Base-by-base conservation (phyloP, 2,888 invertebrate species). In the Zhuqinia jingwanae region DNA sequence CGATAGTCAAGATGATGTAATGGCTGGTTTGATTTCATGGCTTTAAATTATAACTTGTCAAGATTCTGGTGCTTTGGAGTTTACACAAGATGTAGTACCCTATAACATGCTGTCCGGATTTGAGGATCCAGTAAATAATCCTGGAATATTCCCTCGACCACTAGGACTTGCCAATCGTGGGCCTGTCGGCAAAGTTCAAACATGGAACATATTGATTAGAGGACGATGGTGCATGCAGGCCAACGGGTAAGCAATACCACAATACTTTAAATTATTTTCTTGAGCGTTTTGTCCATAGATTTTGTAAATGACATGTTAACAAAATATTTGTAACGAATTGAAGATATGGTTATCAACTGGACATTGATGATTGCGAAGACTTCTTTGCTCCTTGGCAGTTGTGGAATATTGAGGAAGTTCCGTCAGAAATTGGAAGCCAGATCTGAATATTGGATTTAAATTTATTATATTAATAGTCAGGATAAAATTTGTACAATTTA, bases 91-190 rank as follows among this genome's bases (percentile, higher is more conserved):
- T n/a, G 78, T 77, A 5, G 84, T 86, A 5, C 89, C 89, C 0
- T 89, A 89, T 36, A 89, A 89, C 76, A 77, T 53, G 78, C 60
- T 88, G 0, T 88, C 88, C 1, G 89, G 89, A 1, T 88, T 68
- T 36, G 78, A 88, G 56, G 87, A 87, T 58, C 56, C 79, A 15
- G 73, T 56, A 60, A 76, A 87, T 3, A 86, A 88, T 50, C 89
- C 87, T 1, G 87, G 85, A 15, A 45, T 88, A 6, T 87, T 86
- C 20, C 89, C 89, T 20, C 79, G 89, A n/a, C 88, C 78, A 20
- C 42, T 89, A n/a, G 86, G 81, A 25, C 75, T 89, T 20, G 80
- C 65, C 1, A 56, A 79, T 45, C 77, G 84, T 25, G 79, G 53
- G 3, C 10, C 22, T 2, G 45, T 75, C 0, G 80, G 50, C 2